Evolutionary conservation across 2,113 vertebrate genomes (phyloP), one percentile per base, ranked within the genome.

Genomic region (Callorhinus ursinus): DNA sequence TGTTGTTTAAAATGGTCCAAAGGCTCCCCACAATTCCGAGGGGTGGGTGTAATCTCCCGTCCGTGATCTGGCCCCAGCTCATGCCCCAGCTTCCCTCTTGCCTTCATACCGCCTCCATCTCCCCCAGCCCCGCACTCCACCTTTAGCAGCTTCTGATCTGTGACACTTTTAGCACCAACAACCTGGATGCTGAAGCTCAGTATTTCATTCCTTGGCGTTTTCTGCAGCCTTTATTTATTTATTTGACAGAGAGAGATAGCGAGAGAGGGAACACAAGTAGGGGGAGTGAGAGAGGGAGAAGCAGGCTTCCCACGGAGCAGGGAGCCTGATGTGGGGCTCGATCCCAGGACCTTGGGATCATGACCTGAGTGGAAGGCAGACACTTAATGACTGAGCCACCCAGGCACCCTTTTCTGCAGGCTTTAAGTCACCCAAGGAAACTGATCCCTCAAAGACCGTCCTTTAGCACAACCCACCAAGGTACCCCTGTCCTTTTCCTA

Each of bases 131-230:
- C 28, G 49, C n/a, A 39, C 39, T 55, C 31, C 31, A 86, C 12
- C 26, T 9, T 28, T 36, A 42, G 59, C 85, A 94, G 46, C 57
- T 87, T 84, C 87, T 24, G 49, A 39, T 77, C 36, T 39, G 42
- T n/a, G 85, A 94, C 93, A 81, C 57, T 59, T 84, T 88, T 19
- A 77, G 57, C 85, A 95, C 31, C n/a, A 93, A 19, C 36, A 65
- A 74, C 59, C 51, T 67, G 24, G 39, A 49, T 36, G 51, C 74
- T 46, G 42, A 93, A 31, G 59, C 36, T 84, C 39, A 0, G 18
- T n/a, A 69, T 93, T 87, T 42, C 49, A 15, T 87, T 77, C 87
- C 65, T 95, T 49, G 19, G 2, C 0, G 13, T 77, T 87, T 89
- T 94, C 51, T 86, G n/a, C 83, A 67, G n/a, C 1, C 49, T 69